Base-by-base conservation (phyloP, 2,888 invertebrate species). In the Sussaba pulchella region DNA sequence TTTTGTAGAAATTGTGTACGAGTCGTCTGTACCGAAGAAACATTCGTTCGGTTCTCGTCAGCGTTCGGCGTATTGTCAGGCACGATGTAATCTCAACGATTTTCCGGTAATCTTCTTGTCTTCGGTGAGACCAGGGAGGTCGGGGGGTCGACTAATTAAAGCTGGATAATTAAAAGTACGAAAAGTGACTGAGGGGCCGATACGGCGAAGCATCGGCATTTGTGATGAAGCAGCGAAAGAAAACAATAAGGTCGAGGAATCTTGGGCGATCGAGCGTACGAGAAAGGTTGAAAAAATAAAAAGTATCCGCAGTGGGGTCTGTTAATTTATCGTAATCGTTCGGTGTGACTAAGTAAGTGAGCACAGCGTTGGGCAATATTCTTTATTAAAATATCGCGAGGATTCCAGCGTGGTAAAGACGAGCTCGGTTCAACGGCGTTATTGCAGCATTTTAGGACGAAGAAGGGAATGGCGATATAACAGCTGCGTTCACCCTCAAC, bases 291-390 rank as follows among this genome's bases (percentile, higher is more conserved):
- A 69, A 39, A 84, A 83, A 69, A 76, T 82, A 78, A 69, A 9
- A 26, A 36, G 2, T 2, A 36, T 1, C 36, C 8, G 5, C 19
- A 12, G 19, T 39, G 26, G 41, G 57, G 41, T 39, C 82, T 87
- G 88, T 89, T 89, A 89, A 89, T 89, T 88, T 88, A 87, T 86
- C 87, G 89, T 88, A 89, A 89, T 89, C 89, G 86, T 78, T 89
- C 84, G 83, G 86, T 85, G 89, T 88, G 88, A 88, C 89, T 89
- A 89, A 89, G 88, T 88, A 87, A 89, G 88, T 88, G 89, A 85
- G 85, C 86, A 69, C 74, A 81, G 81, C 85, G 78, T 82, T 26
- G 81, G 79, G 87, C 85, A 89, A 89, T 89, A 89, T 89, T 89
- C 89, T 89, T 89, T 89, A 89, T 89, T 89, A 89, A 89, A 89